Evolutionary conservation across 2,888 invertebrate genomes (phyloP), one percentile per base, ranked within the genome.

Genomic region (Pogonocherus hispidulus): DNA sequence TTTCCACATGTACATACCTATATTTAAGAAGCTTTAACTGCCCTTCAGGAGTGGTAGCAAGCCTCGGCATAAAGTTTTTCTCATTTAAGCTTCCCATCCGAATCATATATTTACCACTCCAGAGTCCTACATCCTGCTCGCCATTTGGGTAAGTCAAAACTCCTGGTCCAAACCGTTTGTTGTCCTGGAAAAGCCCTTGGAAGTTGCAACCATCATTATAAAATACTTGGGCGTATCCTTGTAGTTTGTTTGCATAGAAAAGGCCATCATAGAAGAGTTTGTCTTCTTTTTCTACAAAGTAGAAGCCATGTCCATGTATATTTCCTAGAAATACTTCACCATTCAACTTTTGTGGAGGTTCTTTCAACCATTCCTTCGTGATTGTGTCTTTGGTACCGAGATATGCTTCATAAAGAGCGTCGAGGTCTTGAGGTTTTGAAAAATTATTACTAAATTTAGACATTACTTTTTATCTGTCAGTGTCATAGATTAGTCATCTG

Each of bases 141-240:
- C 86, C 83, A 71, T 85, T 78, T 0, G 85, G 70, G 64, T 87
- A 81, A 0, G 86, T 85, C 49, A 87, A 84, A 8, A 89, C 80
- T 0, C 90, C 90, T 0, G 90, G 90, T 35, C 90, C 90, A 83
- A 87, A 90, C 18, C 89, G 86, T 8, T 81, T 66, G 75, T 90
- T 87, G n/a, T 84, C 80, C 74, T 86, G 83, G 76, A 86, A 89
- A 11, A 90, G 71, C 19, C 89, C 89, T 86, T 89, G 81, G 65
- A 80, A 83, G 66, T 86, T 82, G 0, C 79, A 79, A n/a, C 87
- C 87, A 66, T 88, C 86, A 1, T 85, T 81, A 74, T 88, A 89
- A 0, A 88, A 88, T 78, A 88, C 84, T 16, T 82, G 79, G 0
- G 89, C 46, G 74, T 88, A 77, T 0, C 90, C 90, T 70, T 90